Evolutionary conservation across 2,888 invertebrate genomes (phyloP), one percentile per base, ranked within the genome.

Genomic region (Crematogaster levior): DNA sequence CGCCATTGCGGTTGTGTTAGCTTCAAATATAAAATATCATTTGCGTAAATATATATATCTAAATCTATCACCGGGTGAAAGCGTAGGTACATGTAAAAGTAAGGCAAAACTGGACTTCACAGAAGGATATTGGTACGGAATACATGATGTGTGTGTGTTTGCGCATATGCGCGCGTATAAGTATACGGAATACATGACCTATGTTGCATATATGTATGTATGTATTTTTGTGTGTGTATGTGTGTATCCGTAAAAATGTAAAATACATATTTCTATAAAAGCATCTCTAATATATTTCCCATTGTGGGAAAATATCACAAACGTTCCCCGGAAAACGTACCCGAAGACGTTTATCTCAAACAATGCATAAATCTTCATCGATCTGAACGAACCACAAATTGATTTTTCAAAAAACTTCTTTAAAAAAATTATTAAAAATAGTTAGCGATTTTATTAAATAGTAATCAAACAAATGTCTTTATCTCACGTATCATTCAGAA

Each of bases 41-140:
- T 79, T 70, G 68, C 68, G 68, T 56, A 56, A 37, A 53, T 53
- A 90, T 89, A 90, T 89, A 89, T 89, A 89, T 85, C 90, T 92
- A 92, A 89, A 86, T 91, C 90, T 92, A 93, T 93, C 92, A 93
- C 92, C 90, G 91, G 91, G 90, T 91, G 90, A 90, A 92, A 91
- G 89, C 91, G 91, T 92, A 91, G 89, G 90, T 90, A 88, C 88
- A 90, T 89, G 63, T 91, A 92, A 91, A 92, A 91, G 87, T 92
- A 93, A 93, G 93, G 93, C 93, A 92, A 92, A 91, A 92, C 88
- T 92, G 91, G 89, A 86, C 89, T 88, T 92, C 90, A 90, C 89
- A 90, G 86, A 86, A 89, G 79, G 86, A 51, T 84, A 85, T 79
- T 27, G 75, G 61, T 81, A 88, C 85, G 84, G 84, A 87, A 63